phyloP scores from a whole-genome alignment of 1,140 invertebrate genomes.

The Bombus vancouverensis region DNA sequence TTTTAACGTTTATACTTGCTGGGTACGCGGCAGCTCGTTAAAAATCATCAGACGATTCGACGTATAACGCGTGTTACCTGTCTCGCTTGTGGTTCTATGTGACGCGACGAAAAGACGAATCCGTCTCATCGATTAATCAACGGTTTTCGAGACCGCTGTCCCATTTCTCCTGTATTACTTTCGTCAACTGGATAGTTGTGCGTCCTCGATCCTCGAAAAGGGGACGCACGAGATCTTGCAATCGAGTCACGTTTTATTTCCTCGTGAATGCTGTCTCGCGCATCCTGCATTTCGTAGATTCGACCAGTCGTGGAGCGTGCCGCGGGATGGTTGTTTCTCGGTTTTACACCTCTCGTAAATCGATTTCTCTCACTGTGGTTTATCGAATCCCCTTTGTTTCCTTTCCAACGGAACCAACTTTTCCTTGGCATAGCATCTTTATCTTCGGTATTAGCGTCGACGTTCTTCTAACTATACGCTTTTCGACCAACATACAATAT shows the following conservation, averaged over 20 bases:
- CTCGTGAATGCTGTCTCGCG: constrained; percentile 44
- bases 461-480: constrained; percentile 52
- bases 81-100: too few relatives aligned
- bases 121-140: neutral
- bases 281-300: constrained; percentile 48
- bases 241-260: constrained; percentile 65
- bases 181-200: neutral
- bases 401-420: neutral
- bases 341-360: constrained; percentile 62
- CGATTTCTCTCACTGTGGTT: constrained; percentile 51
- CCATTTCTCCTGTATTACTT: neutral
- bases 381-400: constrained; percentile 32
- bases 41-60: neutral
- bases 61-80: too few relatives aligned
- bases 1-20: neutral
- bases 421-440: neutral
- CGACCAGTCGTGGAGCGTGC: constrained; percentile 53
- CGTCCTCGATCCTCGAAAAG: neutral
- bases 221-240: constrained; percentile 4
- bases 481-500: neutral
- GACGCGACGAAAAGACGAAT: neutral
- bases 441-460: constrained; percentile 58
- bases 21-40: neutral
- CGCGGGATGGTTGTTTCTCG: constrained; percentile 47
- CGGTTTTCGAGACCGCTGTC: neutral